Evolutionary conservation across 2,888 invertebrate species (phyloP).

Genomic region (Drosophila mimica): DNA sequence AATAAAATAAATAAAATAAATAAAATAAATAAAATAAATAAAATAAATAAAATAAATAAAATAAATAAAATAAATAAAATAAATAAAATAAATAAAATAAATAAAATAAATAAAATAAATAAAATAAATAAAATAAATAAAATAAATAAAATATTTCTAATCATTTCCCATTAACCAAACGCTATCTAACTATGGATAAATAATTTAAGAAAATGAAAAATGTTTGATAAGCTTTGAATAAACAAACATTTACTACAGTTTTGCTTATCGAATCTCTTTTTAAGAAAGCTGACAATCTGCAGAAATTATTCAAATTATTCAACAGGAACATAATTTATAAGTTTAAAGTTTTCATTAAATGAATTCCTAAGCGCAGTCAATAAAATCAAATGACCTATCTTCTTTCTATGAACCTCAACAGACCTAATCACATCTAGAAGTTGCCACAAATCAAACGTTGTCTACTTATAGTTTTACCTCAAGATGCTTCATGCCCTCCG

Average conservation of each 20-base stretch:
- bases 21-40: too few species aligned
- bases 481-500: neutral
- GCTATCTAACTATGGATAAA: neutral
- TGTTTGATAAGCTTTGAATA: neutral
- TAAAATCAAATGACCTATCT: neutral
- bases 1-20: too few species aligned
- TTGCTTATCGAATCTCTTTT: neutral
- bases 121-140: too few species aligned
- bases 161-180: neutral
- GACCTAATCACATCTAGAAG: neutral
- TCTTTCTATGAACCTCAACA: neutral
- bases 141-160: too few species aligned
- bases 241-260: neutral
- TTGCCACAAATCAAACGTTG: constrained; percentile 27
- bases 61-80: too few species aligned
- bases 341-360: neutral
- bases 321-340: neutral
- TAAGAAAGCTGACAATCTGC: neutral
- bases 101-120: too few species aligned
- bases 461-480: constrained; percentile 22
- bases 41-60: too few species aligned
- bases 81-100: too few species aligned
- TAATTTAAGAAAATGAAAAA: neutral
- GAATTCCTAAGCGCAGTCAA: neutral
- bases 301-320: neutral